Evolutionary conservation across 2,888 invertebrate genomes (phyloP).

Genomic region (Tetrapedia diversipes): DNA sequence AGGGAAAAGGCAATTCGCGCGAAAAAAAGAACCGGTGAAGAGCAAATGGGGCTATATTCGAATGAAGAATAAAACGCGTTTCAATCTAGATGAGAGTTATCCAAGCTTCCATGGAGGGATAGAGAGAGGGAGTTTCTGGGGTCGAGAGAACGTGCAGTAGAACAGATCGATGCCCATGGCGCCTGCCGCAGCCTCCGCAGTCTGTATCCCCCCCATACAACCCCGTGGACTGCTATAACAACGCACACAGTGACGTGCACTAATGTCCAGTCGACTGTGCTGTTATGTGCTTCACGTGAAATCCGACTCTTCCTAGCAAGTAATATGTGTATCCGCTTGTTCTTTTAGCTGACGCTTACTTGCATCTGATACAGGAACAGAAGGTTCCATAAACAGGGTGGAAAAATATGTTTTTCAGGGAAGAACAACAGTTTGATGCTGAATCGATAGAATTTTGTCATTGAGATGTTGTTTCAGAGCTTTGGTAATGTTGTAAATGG

Average conservation of each 20-base stretch:
- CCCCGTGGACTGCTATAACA: conserved; percentile 60
- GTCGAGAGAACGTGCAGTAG: conserved; percentile 61
- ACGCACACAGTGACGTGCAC: conserved; percentile 51
- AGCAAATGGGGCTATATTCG: neutral
- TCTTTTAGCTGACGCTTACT: neutral
- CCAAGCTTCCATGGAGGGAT: neutral
- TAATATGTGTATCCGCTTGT: neutral
- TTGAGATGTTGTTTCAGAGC: neutral
- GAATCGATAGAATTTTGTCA: neutral
- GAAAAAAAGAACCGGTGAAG: neutral
- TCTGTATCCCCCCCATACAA: conserved; percentile 70
- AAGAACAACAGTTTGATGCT: too few relatives aligned
- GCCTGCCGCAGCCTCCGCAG: conserved; percentile 80
- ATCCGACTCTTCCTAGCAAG: conserved; percentile 21
- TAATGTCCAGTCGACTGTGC: neutral
- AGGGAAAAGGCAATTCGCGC: neutral
- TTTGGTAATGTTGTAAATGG: neutral
- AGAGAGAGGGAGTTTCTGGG: conserved; percentile 13
- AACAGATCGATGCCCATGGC: conserved; percentile 80
- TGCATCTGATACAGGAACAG: too few relatives aligned
- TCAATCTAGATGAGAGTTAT: conserved; percentile 38
- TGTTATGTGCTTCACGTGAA: neutral
- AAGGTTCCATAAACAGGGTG: neutral
- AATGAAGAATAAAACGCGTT: conserved; percentile 12
- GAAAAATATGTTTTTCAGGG: too few relatives aligned